Percentiles rank a stretch among this genome's conserved stretches.
phyloP scores from a whole-genome alignment of 2,113 vertebrate species.

The Albula glossodonta region DNA sequence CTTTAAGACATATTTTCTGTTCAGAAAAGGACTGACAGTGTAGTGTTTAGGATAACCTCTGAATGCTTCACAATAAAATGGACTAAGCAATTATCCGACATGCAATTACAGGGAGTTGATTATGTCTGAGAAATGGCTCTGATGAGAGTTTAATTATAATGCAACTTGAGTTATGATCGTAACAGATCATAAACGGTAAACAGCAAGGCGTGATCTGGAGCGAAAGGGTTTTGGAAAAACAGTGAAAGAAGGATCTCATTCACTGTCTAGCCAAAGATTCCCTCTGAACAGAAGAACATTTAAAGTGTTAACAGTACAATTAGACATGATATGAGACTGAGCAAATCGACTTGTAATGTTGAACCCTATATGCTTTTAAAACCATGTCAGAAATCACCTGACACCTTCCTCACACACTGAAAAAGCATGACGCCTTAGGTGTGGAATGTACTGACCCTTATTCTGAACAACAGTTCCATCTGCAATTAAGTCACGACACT shows the following conservation, averaged over 20 bases:
- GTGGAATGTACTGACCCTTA: slow-evolving; percentile 2
- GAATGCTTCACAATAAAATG: neutral
- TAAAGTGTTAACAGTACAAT: neutral
- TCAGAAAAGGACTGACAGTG: neutral
- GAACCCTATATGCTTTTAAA: neutral
- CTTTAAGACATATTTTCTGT: neutral
- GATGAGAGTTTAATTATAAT: neutral
- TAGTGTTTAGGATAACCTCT: neutral
- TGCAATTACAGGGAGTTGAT: neutral
- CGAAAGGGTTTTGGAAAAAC: too few relatives aligned
- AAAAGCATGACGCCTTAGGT: neutral
- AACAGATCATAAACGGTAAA: neutral
- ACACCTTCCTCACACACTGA: neutral
- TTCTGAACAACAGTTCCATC: neutral
- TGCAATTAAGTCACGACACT: slow-evolving; percentile 16
- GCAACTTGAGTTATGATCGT: neutral
- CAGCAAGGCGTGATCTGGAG: neutral
- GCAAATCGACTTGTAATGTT: neutral
- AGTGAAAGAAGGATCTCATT: too few relatives aligned
- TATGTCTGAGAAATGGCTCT: neutral
- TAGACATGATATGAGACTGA: neutral
- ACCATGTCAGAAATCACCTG: neutral
- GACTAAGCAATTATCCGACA: neutral
- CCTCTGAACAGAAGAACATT: too few relatives aligned
- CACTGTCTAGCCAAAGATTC: neutral